Evolutionary conservation across 2,888 invertebrate species (phyloP).

Genomic region (Adelphocoris suturalis): DNA sequence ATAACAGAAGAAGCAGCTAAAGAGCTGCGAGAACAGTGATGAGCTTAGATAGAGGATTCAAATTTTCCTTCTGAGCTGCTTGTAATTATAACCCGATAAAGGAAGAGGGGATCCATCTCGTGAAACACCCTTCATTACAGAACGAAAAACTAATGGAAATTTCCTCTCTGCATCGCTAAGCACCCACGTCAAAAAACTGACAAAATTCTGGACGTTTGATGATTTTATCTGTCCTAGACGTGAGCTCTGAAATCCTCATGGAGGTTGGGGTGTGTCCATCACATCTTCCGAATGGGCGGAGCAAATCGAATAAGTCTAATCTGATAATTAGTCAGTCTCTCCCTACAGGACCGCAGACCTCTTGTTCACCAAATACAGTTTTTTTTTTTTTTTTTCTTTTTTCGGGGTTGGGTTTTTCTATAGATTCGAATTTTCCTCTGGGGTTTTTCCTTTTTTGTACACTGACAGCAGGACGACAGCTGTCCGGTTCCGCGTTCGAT

Average conservation of each 20-base stretch:
- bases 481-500: constrained; percentile 25
- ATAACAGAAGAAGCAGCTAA: no score
- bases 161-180: no score
- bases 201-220: neutral
- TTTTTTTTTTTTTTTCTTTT: no score
- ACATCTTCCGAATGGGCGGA: neutral
- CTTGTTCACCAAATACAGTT: neutral
- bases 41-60: no score
- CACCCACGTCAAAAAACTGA: neutral
- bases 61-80: no score
- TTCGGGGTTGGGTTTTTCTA: neutral
- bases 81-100: no score
- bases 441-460: neutral
- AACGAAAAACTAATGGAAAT: no score
- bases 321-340: neutral
- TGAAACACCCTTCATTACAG: no score
- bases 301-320: neutral
- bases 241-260: neutral
- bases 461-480: neutral
- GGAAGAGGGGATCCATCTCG: no score
- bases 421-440: neutral
- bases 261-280: constrained; percentile 9
- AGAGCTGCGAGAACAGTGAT: no score
- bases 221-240: neutral
- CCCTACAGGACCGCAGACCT: neutral